Evolutionary conservation across 2,113 vertebrate species (phyloP).

Genomic region (Talpa occidentalis): DNA sequence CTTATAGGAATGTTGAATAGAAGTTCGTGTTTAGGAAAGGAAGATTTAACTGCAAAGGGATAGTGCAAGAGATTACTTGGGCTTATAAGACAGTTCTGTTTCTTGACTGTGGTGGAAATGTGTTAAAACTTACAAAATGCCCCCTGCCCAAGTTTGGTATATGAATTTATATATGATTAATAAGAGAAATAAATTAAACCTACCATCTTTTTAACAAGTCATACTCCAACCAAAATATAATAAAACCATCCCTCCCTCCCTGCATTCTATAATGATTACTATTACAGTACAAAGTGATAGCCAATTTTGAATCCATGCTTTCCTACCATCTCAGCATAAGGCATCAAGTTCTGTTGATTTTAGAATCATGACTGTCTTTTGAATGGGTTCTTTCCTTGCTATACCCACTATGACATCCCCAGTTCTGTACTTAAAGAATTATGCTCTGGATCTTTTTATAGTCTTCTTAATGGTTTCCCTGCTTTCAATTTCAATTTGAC

Average conservation of each 20-base stretch:
- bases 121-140: neutral
- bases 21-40: neutral
- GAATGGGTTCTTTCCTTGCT: neutral
- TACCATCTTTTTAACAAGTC: neutral
- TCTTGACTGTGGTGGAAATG: neutral
- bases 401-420: neutral
- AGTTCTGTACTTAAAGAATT: neutral
- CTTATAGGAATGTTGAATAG: neutral
- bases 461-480: neutral
- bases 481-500: neutral
- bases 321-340: neutral
- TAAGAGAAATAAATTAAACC: neutral
- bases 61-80: neutral
- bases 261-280: neutral
- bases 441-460: neutral
- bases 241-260: neutral
- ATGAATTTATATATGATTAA: neutral
- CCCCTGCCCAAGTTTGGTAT: neutral
- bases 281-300: rapidly evolving
- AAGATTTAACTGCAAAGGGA: neutral
- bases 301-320: neutral
- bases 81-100: neutral
- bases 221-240: neutral
- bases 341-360: neutral
- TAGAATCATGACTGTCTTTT: neutral